Evolutionary conservation across 1,140 invertebrate species (phyloP).

Genomic region (Globodera ellingtonae): DNA sequence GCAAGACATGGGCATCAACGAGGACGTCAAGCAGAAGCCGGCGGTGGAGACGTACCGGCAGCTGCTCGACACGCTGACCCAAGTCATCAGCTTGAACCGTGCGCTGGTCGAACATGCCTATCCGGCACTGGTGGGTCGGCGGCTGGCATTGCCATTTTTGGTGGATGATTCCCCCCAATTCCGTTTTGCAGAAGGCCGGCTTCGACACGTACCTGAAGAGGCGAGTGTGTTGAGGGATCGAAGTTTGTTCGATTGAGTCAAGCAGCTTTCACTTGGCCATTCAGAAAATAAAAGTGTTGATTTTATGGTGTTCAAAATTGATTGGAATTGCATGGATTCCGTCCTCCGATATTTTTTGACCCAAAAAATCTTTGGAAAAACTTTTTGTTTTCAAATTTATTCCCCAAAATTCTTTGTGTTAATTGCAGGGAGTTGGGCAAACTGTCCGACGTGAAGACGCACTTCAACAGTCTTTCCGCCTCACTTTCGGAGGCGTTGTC

Average conservation of each 20-base stretch:
- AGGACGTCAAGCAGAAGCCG: conserved; percentile 22
- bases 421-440: conserved; percentile 57
- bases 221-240: conserved; percentile 14
- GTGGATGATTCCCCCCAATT: not conserved
- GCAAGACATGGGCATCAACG: conserved; percentile 45
- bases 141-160: conserved; percentile 42
- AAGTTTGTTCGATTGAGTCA: conserved; percentile 17
- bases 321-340: conserved; percentile 3
- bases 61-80: conserved; percentile 57
- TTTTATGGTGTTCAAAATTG: no score
- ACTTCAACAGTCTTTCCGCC: conserved; percentile 55
- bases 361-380: conserved; percentile 4
- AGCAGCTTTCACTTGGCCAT: not conserved
- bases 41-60: conserved; percentile 43
- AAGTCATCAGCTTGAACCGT: conserved; percentile 57
- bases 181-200: conserved; percentile 19
- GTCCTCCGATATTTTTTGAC: conserved; percentile 3
- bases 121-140: conserved; percentile 39
- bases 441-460: conserved; percentile 47
- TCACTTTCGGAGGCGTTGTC: conserved; percentile 55
- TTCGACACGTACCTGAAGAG: conserved; percentile 27
- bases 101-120: conserved; percentile 55
- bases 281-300: no score
- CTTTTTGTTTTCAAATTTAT: conserved; percentile 9
- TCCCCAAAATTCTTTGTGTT: not conserved